These are phyloP conservation scores for Drosophila sp. DNA, from an alignment of 1,140 invertebrate genomes.

Conservation along the genomic window DNA sequence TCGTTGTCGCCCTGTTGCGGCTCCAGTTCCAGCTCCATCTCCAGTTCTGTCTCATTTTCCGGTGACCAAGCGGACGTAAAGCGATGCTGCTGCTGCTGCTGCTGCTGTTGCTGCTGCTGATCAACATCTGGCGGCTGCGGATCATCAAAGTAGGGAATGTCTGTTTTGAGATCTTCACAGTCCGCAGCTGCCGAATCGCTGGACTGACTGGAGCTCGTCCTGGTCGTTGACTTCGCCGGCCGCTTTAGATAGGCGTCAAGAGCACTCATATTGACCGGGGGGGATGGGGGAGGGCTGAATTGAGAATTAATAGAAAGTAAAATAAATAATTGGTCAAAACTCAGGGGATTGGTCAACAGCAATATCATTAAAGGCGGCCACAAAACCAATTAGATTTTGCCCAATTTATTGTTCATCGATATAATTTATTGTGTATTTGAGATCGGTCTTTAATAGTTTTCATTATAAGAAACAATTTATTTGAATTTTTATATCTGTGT, in stretches of 20 bases:
- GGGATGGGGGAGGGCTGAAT: too few species aligned
- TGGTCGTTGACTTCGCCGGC: conserved; percentile 39
- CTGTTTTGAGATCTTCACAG: conserved; percentile 73
- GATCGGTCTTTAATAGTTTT: conserved; percentile 25
- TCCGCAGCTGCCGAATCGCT: conserved; percentile 38
- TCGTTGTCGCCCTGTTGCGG: conserved; percentile 28
- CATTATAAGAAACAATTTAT: conserved; percentile 35
- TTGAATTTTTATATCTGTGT: conserved; percentile 28
- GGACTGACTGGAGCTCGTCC: conserved; percentile 43
- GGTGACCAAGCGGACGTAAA: conserved; percentile 16
- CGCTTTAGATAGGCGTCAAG: conserved; percentile 38
- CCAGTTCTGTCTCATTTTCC: conserved; percentile 29
- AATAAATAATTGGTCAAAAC: not conserved
- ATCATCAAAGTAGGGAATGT: conserved; percentile 77
- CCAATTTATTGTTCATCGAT: conserved; percentile 27
- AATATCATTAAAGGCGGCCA: conserved; percentile 7
- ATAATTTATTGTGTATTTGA: conserved; percentile 25
- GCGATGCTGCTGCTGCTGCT: not conserved
- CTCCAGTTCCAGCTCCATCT: not conserved
- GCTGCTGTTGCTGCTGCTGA: not conserved
- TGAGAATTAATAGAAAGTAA: not conserved
- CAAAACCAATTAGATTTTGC: conserved; percentile 28
- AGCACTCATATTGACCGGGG: conserved; percentile 32
- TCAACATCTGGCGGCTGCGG: conserved; percentile 19
- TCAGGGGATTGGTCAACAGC: conserved; percentile 8